phyloP scores from a whole-genome alignment of 2,888 invertebrate species.

The Lucinisca nassula region DNA sequence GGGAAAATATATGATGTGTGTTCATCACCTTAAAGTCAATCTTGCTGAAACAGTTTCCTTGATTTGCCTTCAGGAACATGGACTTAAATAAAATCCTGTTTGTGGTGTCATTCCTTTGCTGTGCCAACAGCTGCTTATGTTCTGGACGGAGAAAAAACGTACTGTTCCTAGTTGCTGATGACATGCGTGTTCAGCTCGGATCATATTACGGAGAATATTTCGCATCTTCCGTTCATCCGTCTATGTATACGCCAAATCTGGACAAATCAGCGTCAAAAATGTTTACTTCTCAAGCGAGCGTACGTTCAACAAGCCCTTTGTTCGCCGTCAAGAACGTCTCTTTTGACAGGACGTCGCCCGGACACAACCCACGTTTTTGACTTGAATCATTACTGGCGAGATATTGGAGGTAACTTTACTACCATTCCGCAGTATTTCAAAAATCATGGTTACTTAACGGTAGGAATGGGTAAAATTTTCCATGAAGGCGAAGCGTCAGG shows the following conservation, averaged over 20 bases:
- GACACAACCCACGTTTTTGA: conserved; percentile 75
- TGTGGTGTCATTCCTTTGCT: too few species aligned
- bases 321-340: conserved; percentile 91
- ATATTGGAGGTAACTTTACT: conserved; percentile 71
- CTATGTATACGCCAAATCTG: conserved; percentile 93
- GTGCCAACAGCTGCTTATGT: too few species aligned
- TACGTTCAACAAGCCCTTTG: conserved; percentile 94
- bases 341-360: conserved; percentile 73
- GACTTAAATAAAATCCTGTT: too few species aligned
- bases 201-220: conserved; percentile 56
- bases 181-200: conserved; percentile 61
- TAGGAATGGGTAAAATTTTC: conserved; percentile 72
- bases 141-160: conserved; percentile 49
- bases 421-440: conserved; percentile 74
- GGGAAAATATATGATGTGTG: too few species aligned
- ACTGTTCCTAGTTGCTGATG: conserved; percentile 63
- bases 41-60: too few species aligned
- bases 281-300: conserved; percentile 92
- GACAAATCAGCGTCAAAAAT: conserved; percentile 91
- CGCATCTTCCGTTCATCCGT: conserved; percentile 87
- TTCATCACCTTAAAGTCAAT: too few species aligned
- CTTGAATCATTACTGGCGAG: conserved; percentile 63
- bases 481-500: conserved; percentile 58
- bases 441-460: conserved; percentile 61
- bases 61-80: too few species aligned